Evolutionary conservation across 2,888 invertebrate species (phyloP), one percentile per base, ranked within the genome.

Genomic region (Schrankia costaestrigalis): DNA sequence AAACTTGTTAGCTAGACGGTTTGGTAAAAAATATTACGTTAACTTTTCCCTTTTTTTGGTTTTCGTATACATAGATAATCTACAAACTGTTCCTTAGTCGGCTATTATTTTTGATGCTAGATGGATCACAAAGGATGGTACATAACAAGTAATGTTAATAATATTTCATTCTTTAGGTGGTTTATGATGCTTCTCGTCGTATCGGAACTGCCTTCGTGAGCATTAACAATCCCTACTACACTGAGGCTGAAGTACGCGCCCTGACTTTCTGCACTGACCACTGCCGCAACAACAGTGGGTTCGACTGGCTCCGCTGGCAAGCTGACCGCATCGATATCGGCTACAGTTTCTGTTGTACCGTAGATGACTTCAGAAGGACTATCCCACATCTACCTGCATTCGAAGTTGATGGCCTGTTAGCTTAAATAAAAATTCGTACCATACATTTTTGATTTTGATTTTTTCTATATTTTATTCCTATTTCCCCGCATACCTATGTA

Each of bases 151-250:
- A n/a, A 21, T 8, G 9, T 26, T 9, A 1, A 13, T 11, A 15
- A 6, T n/a, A n/a, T 2, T 26, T 15, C 3, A 8, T 4, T 11
- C 27, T 4, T n/a, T 28, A 91, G 85, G 89, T 92, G 2, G 83
- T 90, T 0, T 89, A 90, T 51, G 90, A 92, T 35, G 77, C 85
- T 1, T 56, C 56, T 0, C 75, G 69, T 1, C 73, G 83, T 3
- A 64, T 83, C 2, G 92, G 90, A 0, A 83, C 90, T 0, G 92
- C 90, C 1, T 89, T 92, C 50, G 58, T 93, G 6, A 89, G 90
- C 24, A 85, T 91, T 35, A 93, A 93, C 73, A 91, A 93, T 59
- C 92, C 92, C 0, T 78, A 90, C 70, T 82, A 85, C 59, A 76
- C 78, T 0, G 46, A 63, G 12, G 70, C 61, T 0, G 87, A 89